phyloP scores from a whole-genome alignment of 2,797 vertebrate genomes.

The Zenarchopterus dispar region DNA sequence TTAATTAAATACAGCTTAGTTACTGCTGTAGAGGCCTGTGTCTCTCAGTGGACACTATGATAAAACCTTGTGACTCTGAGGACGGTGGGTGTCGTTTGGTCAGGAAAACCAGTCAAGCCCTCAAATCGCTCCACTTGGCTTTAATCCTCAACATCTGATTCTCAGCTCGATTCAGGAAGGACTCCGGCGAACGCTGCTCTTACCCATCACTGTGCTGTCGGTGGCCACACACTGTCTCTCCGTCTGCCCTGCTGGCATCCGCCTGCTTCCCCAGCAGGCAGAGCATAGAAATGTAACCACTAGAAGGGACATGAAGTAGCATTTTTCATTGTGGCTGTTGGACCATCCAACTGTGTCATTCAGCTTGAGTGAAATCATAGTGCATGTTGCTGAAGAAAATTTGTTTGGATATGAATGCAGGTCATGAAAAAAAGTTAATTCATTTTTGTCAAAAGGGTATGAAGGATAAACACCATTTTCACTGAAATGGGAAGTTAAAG shows the following conservation, averaged over 20 bases:
- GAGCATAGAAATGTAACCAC: slow-evolving; percentile 18
- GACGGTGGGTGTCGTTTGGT: slow-evolving; percentile 8
- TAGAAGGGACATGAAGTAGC: slow-evolving; percentile 23
- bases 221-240: slow-evolving; percentile 58
- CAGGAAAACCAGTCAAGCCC: slow-evolving; percentile 33
- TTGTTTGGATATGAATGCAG: background rate
- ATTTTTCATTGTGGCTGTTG: slow-evolving; percentile 10
- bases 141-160: slow-evolving; percentile 37
- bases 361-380: background rate
- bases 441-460: background rate
- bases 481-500: background rate
- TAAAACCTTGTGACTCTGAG: slow-evolving; percentile 17
- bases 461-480: background rate
- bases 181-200: slow-evolving; percentile 29
- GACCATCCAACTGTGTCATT: slow-evolving; percentile 32
- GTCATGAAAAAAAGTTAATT: background rate
- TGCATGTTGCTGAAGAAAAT: background rate
- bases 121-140: slow-evolving; percentile 32
- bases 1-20: background rate
- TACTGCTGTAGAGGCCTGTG: background rate
- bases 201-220: slow-evolving; percentile 32
- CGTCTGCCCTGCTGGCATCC: slow-evolving; percentile 73
- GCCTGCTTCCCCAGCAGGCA: background rate
- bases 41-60: slow-evolving; percentile 1
- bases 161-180: slow-evolving; percentile 52